Base-by-base conservation (phyloP, 2,113 vertebrate genomes). In the Tenebrosternarchus preto region DNA sequence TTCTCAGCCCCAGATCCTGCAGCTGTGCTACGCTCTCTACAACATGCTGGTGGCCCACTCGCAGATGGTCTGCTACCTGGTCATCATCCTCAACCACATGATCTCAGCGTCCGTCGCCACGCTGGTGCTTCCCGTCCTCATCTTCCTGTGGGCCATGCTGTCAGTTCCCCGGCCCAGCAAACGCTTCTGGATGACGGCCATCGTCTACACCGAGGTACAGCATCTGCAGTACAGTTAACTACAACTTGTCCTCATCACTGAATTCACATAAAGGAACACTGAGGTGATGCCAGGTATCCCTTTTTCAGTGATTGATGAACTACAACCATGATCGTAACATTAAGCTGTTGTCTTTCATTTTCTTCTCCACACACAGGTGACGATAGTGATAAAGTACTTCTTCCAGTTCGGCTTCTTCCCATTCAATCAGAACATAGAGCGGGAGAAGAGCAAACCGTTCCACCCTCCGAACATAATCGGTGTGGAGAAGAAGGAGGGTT, bases 331-430 rank as follows among this genome's bases (percentile, higher is more conserved):
- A 50, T 12, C 16, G 6, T 16, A 16, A 33, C 63, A 4, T 66
- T 31, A 29, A 63, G 12, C 3, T 20, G 27, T 59, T 81, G 22
- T 75, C 7, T 27, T 0, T 50, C 12, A 15, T 15, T 12, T 15
- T 12, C 43, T 12, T 1, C 43, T 73, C 67, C 25, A n/a, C 50
- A 36, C 56, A 9, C 88, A 98, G 96, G 96, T 96, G 59, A 91
- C 96, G 46, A 97, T 98, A 56, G 96, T 97, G 80, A 94, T 98
- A 84, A 98, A 98, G 85, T 98, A 98, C 88, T 98, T 98, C 88
- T 98, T 98, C 91, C 96, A 97, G 87, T 98, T 98, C 78, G 96
- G 96, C 7, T 98, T 98, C 90, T 98, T 98, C 78, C 96, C 96
- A 3, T 98, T 96, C 93, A 97, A 98, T 87, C 93, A 94, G 83